Evolutionary conservation across 2,797 vertebrate genomes (phyloP).

Genomic region (Darevskia nairensis): DNA sequence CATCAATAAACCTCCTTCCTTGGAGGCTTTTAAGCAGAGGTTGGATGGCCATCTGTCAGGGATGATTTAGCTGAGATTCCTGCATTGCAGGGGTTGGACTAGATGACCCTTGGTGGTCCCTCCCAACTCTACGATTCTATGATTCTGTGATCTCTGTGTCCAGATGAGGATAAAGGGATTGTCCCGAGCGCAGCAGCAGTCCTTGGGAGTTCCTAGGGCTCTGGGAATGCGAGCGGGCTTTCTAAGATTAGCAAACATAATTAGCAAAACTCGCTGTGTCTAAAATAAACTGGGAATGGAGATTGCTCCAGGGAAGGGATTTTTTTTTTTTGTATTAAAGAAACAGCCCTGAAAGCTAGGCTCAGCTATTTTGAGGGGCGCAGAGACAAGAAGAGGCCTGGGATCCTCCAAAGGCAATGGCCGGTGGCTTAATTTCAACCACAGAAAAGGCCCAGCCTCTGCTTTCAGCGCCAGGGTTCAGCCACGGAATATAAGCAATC

Average conservation of each 20-base stretch:
- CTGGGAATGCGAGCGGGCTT: background rate
- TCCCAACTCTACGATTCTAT: too few species aligned
- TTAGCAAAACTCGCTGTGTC: background rate
- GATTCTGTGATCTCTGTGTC: too few species aligned
- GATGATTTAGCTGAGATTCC: too few species aligned
- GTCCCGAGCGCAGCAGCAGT: background rate
- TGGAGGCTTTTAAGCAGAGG: too few species aligned
- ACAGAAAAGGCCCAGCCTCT: background rate
- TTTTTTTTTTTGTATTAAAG: background rate
- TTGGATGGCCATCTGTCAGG: too few species aligned
- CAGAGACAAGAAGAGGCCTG: background rate
- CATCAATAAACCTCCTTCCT: too few species aligned
- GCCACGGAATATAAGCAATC: background rate
- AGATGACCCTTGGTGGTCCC: too few species aligned
- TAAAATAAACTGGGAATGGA: conserved; percentile 6
- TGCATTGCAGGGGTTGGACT: too few species aligned
- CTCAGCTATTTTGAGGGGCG: background rate
- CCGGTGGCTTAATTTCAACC: background rate
- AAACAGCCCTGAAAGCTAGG: background rate
- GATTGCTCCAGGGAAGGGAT: background rate
- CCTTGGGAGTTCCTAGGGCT: background rate
- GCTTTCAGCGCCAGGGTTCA: background rate
- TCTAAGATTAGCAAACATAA: conserved; percentile 32
- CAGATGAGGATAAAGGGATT: too few species aligned
- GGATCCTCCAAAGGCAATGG: too few species aligned